Evolutionary conservation across 2,797 vertebrate genomes (phyloP).

Genomic region (Enteromius treurensis): DNA sequence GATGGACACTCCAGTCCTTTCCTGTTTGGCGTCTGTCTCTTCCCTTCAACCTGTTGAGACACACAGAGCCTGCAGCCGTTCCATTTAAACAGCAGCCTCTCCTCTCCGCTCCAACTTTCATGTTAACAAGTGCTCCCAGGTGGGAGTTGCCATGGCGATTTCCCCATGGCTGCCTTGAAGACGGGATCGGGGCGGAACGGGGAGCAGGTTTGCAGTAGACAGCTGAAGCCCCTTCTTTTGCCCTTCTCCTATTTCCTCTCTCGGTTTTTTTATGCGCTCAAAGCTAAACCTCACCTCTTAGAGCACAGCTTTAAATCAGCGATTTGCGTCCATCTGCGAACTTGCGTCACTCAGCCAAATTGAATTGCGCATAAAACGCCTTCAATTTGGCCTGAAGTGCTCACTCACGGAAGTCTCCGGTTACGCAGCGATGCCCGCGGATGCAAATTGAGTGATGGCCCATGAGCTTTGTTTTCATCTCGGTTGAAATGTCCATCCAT

Average conservation of each 20-base stretch:
- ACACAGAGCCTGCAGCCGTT: conserved; percentile 56
- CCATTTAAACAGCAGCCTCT: conserved; percentile 58
- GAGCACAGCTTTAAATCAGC: conserved; percentile 52
- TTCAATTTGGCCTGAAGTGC: conserved; percentile 39
- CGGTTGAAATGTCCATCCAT: conserved; percentile 21
- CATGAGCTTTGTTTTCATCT: conserved; percentile 47
- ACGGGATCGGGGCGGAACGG: conserved; percentile 62
- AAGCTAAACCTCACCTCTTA: conserved; percentile 51
- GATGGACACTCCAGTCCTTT: conserved; percentile 58
- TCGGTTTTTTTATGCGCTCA: conserved; percentile 48
- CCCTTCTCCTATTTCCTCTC: conserved; percentile 44
- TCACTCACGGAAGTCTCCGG: conserved; percentile 26
- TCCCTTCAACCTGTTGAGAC: conserved; percentile 64
- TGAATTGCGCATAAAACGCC: conserved; percentile 42
- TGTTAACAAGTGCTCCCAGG: conserved; percentile 73
- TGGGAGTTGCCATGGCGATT: conserved; percentile 70
- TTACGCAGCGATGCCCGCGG: conserved; percentile 19
- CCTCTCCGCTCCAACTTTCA: conserved; percentile 61
- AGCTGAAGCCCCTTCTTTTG: conserved; percentile 44
- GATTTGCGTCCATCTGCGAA: conserved; percentile 42
- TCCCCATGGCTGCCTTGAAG: conserved; percentile 65
- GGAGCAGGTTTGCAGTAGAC: conserved; percentile 58
- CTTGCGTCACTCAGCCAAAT: conserved; percentile 39
- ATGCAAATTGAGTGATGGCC: conserved; percentile 48
- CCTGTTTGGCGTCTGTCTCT: conserved; percentile 47